Percentiles rank a stretch among this genome's conserved stretches.
phyloP scores from a whole-genome alignment of 2,888 invertebrate genomes.

The Zaprionus obscuricornis region DNA sequence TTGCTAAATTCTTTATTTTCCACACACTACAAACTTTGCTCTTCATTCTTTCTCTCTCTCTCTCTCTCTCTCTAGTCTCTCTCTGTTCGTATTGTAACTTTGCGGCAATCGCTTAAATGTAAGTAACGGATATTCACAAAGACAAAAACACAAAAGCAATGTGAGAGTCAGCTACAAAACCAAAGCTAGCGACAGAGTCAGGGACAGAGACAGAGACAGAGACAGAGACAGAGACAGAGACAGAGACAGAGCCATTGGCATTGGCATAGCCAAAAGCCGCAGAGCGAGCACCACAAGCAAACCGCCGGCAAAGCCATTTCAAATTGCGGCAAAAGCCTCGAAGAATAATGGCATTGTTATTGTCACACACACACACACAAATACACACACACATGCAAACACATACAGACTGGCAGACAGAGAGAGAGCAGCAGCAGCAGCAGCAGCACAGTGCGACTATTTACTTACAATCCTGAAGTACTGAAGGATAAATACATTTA shows the following conservation, averaged over 20 bases:
- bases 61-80: too few relatives aligned
- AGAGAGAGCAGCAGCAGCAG: not conserved
- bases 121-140: conserved; percentile 23
- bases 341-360: conserved; percentile 62
- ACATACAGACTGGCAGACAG: too few relatives aligned
- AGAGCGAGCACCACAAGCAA: too few relatives aligned
- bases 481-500: conserved; percentile 51
- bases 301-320: conserved; percentile 56
- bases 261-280: too few relatives aligned
- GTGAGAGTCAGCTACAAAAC: not conserved
- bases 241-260: too few relatives aligned
- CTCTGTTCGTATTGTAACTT: conserved; percentile 20
- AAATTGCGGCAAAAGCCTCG: conserved; percentile 54
- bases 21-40: too few relatives aligned
- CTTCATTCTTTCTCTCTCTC: too few relatives aligned
- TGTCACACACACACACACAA: conserved; percentile 30
- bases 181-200: too few relatives aligned
- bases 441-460: too few relatives aligned
- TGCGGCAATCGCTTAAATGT: conserved; percentile 59
- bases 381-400: conserved; percentile 7
- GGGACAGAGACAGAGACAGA: too few relatives aligned
- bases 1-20: too few relatives aligned
- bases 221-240: too few relatives aligned
- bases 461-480: conserved; percentile 38
- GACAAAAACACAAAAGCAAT: not conserved